Evolutionary conservation across 2,797 vertebrate genomes (phyloP).

Genomic region (Discoglossus pictus): DNA sequence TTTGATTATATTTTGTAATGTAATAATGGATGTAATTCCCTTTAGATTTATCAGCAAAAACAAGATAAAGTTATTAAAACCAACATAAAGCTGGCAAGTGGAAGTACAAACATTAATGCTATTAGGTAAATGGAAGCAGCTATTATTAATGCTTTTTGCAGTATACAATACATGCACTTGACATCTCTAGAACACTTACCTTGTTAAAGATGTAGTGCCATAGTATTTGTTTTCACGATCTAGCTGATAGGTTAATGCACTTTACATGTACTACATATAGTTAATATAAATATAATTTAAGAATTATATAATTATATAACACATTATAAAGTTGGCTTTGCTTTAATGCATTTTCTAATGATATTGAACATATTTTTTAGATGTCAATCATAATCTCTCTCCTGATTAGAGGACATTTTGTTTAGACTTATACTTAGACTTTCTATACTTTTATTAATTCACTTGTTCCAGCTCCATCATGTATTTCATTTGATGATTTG

Average conservation of each 20-base stretch:
- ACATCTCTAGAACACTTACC: neutral
- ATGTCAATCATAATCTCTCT: too few species aligned
- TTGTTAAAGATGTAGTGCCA: conserved; percentile 6
- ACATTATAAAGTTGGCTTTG: neutral
- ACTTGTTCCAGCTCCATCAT: too few species aligned
- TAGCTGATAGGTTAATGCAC: too few species aligned
- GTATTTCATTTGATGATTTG: too few species aligned
- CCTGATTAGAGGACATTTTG: too few species aligned
- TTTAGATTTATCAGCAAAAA: conserved; percentile 28
- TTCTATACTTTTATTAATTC: too few species aligned
- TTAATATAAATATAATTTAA: too few species aligned
- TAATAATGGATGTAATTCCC: conserved; percentile 32
- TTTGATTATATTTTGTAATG: conserved; percentile 38
- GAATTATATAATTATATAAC: too few species aligned
- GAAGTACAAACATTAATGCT: conserved; percentile 32
- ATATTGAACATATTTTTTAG: neutral
- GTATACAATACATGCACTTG: conserved; percentile 14
- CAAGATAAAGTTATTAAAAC: conserved; percentile 42
- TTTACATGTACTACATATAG: too few species aligned
- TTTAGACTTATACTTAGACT: too few species aligned
- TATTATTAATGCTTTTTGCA: conserved; percentile 34
- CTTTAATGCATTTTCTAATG: neutral
- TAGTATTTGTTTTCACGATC: too few species aligned
- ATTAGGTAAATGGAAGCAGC: conserved; percentile 37
- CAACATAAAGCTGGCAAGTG: conserved; percentile 29